phyloP scores from a whole-genome alignment of 2,797 vertebrate species.

The Galagoides demidoff region DNA sequence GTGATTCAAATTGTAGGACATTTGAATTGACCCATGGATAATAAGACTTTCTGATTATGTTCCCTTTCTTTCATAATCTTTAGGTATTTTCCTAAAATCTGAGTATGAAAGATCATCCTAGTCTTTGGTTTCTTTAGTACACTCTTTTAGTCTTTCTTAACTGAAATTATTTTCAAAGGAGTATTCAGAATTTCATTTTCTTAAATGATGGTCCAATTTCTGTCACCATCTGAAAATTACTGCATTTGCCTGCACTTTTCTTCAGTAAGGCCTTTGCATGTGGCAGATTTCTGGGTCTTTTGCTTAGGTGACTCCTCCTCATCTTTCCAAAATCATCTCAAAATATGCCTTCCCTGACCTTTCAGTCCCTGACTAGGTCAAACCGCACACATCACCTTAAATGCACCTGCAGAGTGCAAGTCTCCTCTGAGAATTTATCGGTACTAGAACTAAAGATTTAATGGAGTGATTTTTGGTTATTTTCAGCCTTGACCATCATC shows the following conservation, averaged over 20 bases:
- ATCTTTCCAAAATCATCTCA: background rate
- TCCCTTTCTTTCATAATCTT: background rate
- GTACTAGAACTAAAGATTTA: background rate
- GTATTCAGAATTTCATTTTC: background rate
- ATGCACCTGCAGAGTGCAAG: background rate
- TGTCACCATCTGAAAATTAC: background rate
- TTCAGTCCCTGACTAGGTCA: background rate
- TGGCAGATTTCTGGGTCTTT: background rate
- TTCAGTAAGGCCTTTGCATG: background rate
- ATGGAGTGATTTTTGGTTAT: background rate
- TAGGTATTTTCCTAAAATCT: background rate
- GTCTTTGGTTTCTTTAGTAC: background rate
- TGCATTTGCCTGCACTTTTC: background rate
- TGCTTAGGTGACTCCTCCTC: background rate
- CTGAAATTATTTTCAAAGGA: conserved; percentile 1
- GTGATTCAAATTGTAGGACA: background rate
- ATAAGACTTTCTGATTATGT: background rate
- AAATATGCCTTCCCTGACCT: background rate
- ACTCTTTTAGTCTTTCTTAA: background rate
- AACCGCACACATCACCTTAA: background rate
- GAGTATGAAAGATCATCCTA: background rate
- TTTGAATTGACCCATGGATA: conserved; percentile 20
- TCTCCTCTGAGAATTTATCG: background rate
- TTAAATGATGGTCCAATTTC: background rate
- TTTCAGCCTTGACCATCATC: background rate